These are phyloP conservation scores for Schizopygopsis pylzovi DNA, from an alignment of 2,797 vertebrate genomes.

Conservation along the genomic window DNA sequence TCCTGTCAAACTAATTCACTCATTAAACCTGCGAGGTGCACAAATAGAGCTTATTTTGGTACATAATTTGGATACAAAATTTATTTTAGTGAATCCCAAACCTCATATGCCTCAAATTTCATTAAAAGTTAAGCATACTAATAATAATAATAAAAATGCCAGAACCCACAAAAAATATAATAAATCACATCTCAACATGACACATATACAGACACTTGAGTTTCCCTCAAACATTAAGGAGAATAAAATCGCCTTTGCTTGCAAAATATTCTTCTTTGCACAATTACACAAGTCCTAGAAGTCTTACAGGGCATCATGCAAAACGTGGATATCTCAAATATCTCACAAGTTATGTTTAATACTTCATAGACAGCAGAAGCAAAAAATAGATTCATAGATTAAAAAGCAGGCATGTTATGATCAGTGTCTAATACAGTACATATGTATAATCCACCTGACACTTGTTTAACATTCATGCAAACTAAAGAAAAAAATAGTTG, in stretches of 20 bases:
- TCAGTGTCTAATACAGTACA: background rate
- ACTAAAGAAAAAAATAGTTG: background rate
- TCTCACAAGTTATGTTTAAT: background rate
- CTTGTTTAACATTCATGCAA: background rate
- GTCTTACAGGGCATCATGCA: background rate
- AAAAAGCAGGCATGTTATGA: background rate
- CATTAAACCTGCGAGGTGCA: background rate
- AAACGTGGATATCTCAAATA: background rate
- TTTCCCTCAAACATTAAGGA: background rate
- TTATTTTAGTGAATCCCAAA: background rate
- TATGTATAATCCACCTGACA: background rate
- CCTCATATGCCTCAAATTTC: background rate
- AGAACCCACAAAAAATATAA: background rate
- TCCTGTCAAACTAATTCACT: background rate
- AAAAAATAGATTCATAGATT: background rate
- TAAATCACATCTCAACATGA: background rate
- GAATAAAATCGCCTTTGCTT: background rate
- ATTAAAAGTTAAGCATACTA: background rate
- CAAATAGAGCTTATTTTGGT: background rate
- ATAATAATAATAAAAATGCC: background rate
- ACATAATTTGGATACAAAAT: background rate
- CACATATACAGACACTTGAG: background rate
- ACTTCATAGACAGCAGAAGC: background rate
- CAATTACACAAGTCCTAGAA: background rate
- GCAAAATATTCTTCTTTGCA: background rate